These are phyloP conservation scores for Schizotus pectinicornis DNA, from an alignment of 2,888 invertebrate species.

Conservation along the genomic window DNA sequence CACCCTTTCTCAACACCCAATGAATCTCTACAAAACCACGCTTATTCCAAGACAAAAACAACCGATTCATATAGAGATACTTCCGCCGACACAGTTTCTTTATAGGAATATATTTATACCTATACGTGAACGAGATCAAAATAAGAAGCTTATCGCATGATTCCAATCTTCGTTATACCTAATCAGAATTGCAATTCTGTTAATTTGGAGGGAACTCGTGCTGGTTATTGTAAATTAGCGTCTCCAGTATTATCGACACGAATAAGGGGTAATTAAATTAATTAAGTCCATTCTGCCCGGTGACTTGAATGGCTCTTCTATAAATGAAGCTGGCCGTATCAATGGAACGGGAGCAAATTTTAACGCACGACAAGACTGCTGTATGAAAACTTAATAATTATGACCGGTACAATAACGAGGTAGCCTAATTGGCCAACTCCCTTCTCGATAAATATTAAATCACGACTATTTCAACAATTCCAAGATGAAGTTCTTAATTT, in stretches of 20 bases:
- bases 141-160: background rate
- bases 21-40: constrained; percentile 14
- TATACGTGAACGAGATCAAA: background rate
- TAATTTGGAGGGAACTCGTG: no score
- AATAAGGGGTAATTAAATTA: no score
- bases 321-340: no score
- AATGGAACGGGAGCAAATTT: background rate
- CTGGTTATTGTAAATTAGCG: no score
- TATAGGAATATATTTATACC: background rate
- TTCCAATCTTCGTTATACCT: background rate
- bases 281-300: no score
- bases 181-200: no score
- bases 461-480: constrained; percentile 18
- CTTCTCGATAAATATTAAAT: constrained; percentile 10
- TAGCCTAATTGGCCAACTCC: constrained; percentile 13
- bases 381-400: constrained; percentile 16
- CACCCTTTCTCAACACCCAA: constrained; percentile 11
- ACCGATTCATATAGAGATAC: constrained; percentile 13
- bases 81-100: constrained; percentile 10
- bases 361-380: constrained; percentile 1
- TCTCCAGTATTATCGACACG: no score
- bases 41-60: constrained; percentile 9
- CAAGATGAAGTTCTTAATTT: constrained; percentile 3
- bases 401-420: constrained; percentile 7
- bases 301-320: no score